phyloP scores from a whole-genome alignment of 2,797 vertebrate species.

The Gephyroberyx darwinii region DNA sequence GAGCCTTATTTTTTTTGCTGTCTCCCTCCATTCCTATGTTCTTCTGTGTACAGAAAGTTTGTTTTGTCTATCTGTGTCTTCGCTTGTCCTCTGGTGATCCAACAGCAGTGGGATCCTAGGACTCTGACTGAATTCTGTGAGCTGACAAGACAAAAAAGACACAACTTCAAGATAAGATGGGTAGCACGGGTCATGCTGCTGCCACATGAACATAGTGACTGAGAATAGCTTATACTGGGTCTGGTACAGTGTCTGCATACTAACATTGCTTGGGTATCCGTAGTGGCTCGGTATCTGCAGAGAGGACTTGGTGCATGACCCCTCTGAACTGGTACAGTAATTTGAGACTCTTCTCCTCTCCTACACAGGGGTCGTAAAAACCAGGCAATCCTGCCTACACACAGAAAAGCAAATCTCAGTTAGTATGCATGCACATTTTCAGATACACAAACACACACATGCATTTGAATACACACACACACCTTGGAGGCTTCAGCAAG shows the following conservation, averaged over 20 bases:
- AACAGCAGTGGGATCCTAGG: constrained; percentile 61
- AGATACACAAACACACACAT: background rate
- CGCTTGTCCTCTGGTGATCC: constrained; percentile 36
- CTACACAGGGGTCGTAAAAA: constrained; percentile 96
- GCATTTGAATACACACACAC: background rate
- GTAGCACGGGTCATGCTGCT: constrained; percentile 2
- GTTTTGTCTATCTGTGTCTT: constrained; percentile 35
- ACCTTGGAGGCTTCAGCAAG: constrained; percentile 98
- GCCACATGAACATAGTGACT: background rate
- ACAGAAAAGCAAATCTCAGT: constrained; percentile 11
- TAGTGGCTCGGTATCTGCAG: constrained; percentile 88
- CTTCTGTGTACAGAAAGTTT: constrained; percentile 48
- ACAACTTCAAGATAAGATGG: background rate
- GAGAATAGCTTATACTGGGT: background rate
- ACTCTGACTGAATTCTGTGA: constrained; percentile 78
- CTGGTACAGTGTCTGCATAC: constrained; percentile 38
- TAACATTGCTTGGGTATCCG: constrained; percentile 98
- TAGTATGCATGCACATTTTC: background rate
- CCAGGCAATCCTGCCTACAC: constrained; percentile 91
- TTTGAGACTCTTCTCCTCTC: constrained; percentile 96
- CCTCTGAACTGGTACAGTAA: constrained; percentile 98
- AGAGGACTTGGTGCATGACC: constrained; percentile 94
- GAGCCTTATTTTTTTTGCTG: constrained; percentile 38
- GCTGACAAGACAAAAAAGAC: constrained; percentile 67
- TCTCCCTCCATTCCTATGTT: constrained; percentile 40